A percentile compares a stretch with the other conserved stretches of the same genome.
Conservation (phyloP, 2,113 vertebrate genomes). For the Alosa alosa region DNA sequence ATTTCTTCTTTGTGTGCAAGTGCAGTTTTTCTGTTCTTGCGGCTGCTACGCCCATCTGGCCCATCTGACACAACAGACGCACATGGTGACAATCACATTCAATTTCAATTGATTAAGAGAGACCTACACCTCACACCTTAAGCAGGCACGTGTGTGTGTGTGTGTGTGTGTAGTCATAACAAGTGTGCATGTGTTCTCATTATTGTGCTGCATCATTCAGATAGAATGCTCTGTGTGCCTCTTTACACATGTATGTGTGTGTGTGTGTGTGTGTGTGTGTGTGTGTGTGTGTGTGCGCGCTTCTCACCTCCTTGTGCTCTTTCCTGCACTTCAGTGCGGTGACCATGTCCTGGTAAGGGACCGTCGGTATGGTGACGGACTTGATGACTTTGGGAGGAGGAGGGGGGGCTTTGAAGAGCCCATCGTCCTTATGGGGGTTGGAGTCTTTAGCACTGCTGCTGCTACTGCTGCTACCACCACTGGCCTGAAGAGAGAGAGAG, state of each 20-base stretch:
- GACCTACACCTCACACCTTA: not conserved
- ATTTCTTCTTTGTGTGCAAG: no score
- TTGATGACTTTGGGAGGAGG: slow-evolving; percentile 96
- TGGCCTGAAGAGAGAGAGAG: not conserved
- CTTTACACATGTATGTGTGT: no score
- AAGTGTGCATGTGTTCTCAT: no score
- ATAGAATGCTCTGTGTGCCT: not conserved
- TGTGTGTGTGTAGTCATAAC: not conserved
- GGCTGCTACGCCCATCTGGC: no score
- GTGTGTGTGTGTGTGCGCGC: not conserved
- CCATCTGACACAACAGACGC: no score
- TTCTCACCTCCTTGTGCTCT: slow-evolving; percentile 96
- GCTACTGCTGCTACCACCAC: slow-evolving; percentile 56
- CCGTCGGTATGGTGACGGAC: slow-evolving; percentile 88
- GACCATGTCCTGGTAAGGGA: slow-evolving; percentile 95
- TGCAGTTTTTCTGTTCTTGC: not conserved
- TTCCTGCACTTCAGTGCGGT: slow-evolving; percentile 96
- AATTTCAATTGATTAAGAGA: not conserved
- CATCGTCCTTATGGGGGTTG: slow-evolving; percentile 85
- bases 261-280: no score
- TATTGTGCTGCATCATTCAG: no score
- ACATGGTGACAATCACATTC: not conserved
- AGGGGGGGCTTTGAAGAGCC: slow-evolving; percentile 93
- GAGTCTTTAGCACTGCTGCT: slow-evolving; percentile 74
- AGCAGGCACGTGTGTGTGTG: not conserved